Evolutionary conservation across 2,888 invertebrate species (phyloP), one percentile per base, ranked within the genome.

Genomic region (Ceramica pisi): DNA sequence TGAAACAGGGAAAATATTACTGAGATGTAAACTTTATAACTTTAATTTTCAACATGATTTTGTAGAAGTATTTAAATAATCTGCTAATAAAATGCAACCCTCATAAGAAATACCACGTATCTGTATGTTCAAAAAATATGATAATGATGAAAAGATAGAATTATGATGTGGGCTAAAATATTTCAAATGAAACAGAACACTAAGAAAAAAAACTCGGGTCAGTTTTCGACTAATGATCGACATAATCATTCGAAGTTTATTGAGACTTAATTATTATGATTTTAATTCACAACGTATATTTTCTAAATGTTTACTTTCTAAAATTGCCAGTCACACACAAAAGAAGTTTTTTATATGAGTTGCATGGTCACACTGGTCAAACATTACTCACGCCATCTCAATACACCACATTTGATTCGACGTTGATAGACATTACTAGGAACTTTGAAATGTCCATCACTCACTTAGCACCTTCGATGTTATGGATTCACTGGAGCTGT

Each of bases 401-500:
- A 38, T n/a, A 5, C 56, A 21, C 35, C 35, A 56, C 56, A 56
- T 21, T 38, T 14, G 57, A 57, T 21, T 21, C 21, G 8, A 21
- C 38, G 38, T 21, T 21, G 57, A 57, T 21, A 21, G 38, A 38
- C 38, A 8, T 21, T 9, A 4, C 31, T 1, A 21, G 16, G n/a
- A 59, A 48, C 35, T 67, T 63, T 60, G 4, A 2, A 23, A 60
- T 55, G n/a, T 60, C 50, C 14, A 60, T 50, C 65, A 67, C 7
- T 59, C 23, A 65, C 55, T n/a, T 60, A 51, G 50, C 16, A 61
- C 63, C 71, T 59, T 67, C 67, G 67, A 63, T 26, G 6, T 31
- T 64, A 51, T 67, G n/a, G n/a, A 60, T 61, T 65, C 57, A 57
- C 31, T 16, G n/a, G 41, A 75, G 14, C 53, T 55, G 75, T 60